Conservation (phyloP, 2,113 vertebrate species). For the Brienomyrus brachyistius region DNA sequence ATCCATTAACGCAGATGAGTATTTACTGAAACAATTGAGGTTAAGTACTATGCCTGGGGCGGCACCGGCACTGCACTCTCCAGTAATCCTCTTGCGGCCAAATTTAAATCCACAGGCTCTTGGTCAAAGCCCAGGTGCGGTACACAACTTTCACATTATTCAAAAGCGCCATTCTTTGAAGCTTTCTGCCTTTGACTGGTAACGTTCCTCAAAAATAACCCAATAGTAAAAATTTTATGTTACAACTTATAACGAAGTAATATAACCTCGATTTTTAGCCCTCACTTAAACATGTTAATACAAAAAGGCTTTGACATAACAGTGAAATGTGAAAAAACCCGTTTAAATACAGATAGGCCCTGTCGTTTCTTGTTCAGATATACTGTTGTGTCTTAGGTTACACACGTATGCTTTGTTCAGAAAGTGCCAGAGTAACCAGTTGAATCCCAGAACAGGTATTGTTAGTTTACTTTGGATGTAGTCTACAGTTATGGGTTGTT, state of each 20-base stretch:
- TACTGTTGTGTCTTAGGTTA: not conserved
- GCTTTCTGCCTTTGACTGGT: not conserved
- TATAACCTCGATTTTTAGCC: not conserved
- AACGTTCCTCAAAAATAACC: not conserved
- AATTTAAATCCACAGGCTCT: slow-evolving; percentile 3
- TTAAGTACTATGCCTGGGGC: not conserved
- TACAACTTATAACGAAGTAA: not conserved
- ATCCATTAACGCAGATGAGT: slow-evolving; percentile 6
- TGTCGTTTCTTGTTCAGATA: not conserved
- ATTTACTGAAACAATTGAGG: not conserved
- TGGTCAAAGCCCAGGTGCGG: not conserved
- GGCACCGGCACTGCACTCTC: not conserved
- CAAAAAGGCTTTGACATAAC: not conserved
- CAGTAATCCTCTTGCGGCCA: not conserved
- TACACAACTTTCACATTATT: not conserved
- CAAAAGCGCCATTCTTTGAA: not conserved
- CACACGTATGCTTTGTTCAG: not conserved
- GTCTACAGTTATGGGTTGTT: not conserved
- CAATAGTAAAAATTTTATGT: not conserved
- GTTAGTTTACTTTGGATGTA: not conserved
- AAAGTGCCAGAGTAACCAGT: not conserved
- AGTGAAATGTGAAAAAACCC: not conserved
- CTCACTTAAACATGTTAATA: not conserved
- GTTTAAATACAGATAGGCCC: not conserved
- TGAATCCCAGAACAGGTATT: not conserved